phyloP scores from a whole-genome alignment of 2,888 invertebrate genomes.

The Cryptus armator region DNA sequence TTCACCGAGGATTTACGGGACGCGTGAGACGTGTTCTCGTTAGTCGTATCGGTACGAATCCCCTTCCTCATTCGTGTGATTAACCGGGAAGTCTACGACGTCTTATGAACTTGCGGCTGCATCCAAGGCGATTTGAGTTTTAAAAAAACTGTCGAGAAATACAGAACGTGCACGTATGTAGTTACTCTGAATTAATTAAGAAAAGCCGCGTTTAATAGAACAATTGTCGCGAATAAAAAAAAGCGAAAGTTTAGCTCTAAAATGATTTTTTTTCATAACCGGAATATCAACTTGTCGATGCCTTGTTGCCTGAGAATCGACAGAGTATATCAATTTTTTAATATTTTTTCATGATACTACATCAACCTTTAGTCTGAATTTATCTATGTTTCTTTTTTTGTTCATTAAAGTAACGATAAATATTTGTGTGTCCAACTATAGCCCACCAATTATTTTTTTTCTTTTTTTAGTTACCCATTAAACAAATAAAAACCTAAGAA shows the following conservation, averaged over 20 bases:
- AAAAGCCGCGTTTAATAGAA: slow-evolving; percentile 41
- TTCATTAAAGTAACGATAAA: neutral
- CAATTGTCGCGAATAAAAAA: slow-evolving; percentile 27
- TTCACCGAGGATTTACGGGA: slow-evolving; percentile 33
- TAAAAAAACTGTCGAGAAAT: slow-evolving; percentile 84
- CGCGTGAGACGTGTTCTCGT: slow-evolving; percentile 50
- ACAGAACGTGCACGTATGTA: slow-evolving; percentile 83
- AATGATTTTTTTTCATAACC: neutral
- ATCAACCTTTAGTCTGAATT: slow-evolving; percentile 23
- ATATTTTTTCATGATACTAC: slow-evolving; percentile 19
- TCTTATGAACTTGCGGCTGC: slow-evolving; percentile 81
- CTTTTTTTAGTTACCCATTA: slow-evolving; percentile 38
- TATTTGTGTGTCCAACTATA: neutral
- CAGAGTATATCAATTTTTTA: slow-evolving; percentile 43
- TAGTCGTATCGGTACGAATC: slow-evolving; percentile 71
- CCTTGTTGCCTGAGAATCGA: slow-evolving; percentile 31
- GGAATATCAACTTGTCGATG: neutral
- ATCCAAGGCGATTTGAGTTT: slow-evolving; percentile 81
- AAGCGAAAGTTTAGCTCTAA: slow-evolving; percentile 2
- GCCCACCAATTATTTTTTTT: slow-evolving; percentile 33
- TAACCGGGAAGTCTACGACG: slow-evolving; percentile 78
- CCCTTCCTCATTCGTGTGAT: slow-evolving; percentile 79
- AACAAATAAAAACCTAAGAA: slow-evolving; percentile 56
- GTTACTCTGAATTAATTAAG: slow-evolving; percentile 68
- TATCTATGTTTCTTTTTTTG: neutral